These are phyloP conservation scores for Scelioninae gen. 1 DNA, from an alignment of 2,888 invertebrate genomes.

Conservation along the genomic window DNA sequence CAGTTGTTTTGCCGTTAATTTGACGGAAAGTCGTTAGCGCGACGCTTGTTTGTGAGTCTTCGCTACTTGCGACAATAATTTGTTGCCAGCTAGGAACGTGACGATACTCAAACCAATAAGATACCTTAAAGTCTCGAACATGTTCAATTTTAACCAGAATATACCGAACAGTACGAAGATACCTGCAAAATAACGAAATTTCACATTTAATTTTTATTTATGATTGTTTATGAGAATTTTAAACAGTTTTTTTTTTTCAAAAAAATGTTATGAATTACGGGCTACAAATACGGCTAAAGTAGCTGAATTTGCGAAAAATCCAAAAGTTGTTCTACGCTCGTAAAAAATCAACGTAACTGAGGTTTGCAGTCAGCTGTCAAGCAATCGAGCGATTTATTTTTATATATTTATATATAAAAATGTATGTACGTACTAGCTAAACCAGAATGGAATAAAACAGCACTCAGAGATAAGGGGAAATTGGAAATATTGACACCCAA, in stretches of 20 bases:
- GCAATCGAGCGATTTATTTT: conserved; percentile 74
- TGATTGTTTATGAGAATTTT: not conserved
- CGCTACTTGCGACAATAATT: conserved; percentile 93
- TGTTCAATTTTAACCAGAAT: conserved; percentile 97
- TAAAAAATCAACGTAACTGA: conserved; percentile 76
- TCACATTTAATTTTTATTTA: not conserved
- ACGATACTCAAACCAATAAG: conserved; percentile 92
- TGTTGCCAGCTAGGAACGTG: conserved; percentile 97
- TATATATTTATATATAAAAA: not conserved
- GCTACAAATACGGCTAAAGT: conserved; percentile 78
- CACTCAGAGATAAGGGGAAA: conserved; percentile 91
- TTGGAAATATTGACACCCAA: conserved; percentile 94
- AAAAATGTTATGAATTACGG: conserved; percentile 80
- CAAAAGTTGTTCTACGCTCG: conserved; percentile 79
- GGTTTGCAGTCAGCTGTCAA: conserved; percentile 73
- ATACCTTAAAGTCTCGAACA: conserved; percentile 98
- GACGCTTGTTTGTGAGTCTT: conserved; percentile 80
- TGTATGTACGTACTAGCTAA: conserved; percentile 88
- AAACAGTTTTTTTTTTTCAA: conserved; percentile 5
- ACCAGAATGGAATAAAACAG: conserved; percentile 95
- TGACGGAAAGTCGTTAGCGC: conserved; percentile 67
- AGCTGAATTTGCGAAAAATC: conserved; percentile 80
- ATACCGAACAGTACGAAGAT: conserved; percentile 94
- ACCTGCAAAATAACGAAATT: conserved; percentile 85
- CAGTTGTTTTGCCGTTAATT: not conserved